A percentile compares a stretch with the other conserved stretches of the same genome.
Evolutionary conservation across 2,113 vertebrate species (phyloP).

Genomic region (Leptobrachium ailaonicum): DNA sequence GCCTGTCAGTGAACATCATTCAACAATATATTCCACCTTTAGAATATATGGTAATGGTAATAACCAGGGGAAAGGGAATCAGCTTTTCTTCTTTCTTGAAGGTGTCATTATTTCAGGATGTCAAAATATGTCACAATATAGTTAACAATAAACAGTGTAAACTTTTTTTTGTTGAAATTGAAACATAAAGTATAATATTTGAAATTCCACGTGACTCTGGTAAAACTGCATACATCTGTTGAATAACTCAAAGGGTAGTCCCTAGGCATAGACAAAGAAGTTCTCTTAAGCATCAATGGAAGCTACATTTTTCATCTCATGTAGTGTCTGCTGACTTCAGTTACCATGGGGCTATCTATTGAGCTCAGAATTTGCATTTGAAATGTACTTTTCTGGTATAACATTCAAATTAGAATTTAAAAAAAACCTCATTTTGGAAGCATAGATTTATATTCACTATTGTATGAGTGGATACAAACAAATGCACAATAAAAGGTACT

Average conservation of each 20-base stretch:
- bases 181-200: not conserved
- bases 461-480: too few species aligned
- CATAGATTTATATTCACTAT: too few species aligned
- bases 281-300: not conserved
- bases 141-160: conserved; percentile 9
- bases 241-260: conserved; percentile 4
- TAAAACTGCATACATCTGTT: conserved; percentile 33
- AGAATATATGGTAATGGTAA: not conserved
- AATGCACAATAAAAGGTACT: too few species aligned
- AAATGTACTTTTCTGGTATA: too few species aligned
- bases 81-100: not conserved
- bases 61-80: not conserved
- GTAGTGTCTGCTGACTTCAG: too few species aligned
- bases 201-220: not conserved
- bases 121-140: not conserved
- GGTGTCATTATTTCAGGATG: not conserved
- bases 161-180: conserved; percentile 6
- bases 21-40: not conserved
- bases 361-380: too few species aligned
- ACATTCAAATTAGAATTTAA: too few species aligned
- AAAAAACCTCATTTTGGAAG: too few species aligned
- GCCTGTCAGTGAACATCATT: not conserved
- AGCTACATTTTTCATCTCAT: not conserved
- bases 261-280: not conserved
- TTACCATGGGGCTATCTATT: too few species aligned